Evolutionary conservation across 2,888 invertebrate species (phyloP).

Genomic region (Himalopsyche kuldschensis): DNA sequence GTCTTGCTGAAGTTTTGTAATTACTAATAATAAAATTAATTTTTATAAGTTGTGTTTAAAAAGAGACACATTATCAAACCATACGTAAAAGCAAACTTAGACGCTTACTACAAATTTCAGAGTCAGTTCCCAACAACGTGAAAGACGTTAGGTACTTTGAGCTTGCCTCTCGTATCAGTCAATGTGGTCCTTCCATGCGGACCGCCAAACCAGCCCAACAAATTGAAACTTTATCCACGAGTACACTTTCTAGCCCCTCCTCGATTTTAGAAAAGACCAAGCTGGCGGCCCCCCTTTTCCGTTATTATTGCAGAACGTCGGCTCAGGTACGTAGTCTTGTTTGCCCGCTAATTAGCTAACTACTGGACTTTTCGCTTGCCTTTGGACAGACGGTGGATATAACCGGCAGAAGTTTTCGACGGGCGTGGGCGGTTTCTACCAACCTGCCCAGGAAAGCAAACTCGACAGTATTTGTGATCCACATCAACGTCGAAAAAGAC

Average conservation of each 20-base stretch:
- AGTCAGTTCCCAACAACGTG: background rate
- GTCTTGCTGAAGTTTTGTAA: too few species aligned
- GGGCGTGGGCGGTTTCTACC: background rate
- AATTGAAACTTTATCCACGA: constrained; percentile 10
- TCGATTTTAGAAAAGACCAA: background rate
- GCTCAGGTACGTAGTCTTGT: constrained; percentile 17
- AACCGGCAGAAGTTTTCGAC: constrained; percentile 13
- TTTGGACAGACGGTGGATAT: constrained; percentile 15
- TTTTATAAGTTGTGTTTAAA: background rate
- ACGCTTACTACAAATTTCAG: background rate
- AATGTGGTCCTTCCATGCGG: background rate
- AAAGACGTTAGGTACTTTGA: background rate
- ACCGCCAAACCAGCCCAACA: background rate
- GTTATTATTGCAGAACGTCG: constrained; percentile 18
- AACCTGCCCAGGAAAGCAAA: background rate
- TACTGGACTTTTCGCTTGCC: constrained; percentile 5
- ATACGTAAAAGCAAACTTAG: background rate
- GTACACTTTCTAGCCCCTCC: background rate
- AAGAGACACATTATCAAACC: background rate
- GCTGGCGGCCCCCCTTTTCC: background rate
- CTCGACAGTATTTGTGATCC: constrained; percentile 2
- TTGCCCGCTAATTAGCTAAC: constrained; percentile 32
- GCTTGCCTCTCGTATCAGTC: background rate
- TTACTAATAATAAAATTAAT: too few species aligned
- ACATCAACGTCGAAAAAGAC: background rate